A percentile compares a stretch with the other conserved stretches of the same genome.
Evolutionary conservation across 2,113 vertebrate genomes (phyloP).

Genomic region (Microcebus murinus): DNA sequence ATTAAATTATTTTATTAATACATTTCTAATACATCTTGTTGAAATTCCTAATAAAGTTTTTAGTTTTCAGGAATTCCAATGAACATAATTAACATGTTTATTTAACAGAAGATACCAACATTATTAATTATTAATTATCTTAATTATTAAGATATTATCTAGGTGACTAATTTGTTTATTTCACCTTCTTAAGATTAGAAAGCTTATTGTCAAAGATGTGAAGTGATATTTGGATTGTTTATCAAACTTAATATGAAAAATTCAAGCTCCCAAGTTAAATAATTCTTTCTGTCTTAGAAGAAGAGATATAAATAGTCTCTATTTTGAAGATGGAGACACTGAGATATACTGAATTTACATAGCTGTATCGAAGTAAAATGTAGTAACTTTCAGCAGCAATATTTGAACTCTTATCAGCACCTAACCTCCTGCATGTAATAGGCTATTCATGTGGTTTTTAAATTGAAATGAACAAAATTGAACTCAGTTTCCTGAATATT

Average conservation of each 20-base stretch:
- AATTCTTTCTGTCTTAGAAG: conserved; percentile 12
- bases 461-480: neutral
- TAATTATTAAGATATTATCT: neutral
- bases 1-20: conserved; percentile 34
- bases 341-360: neutral
- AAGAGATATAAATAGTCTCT: neutral
- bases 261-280: neutral
- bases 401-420: neutral
- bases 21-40: neutral
- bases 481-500: conserved; percentile 30
- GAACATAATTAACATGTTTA: neutral
- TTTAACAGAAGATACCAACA: neutral
- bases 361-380: neutral
- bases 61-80: conserved; percentile 22
- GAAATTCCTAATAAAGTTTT: neutral
- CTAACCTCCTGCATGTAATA: neutral
- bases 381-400: neutral
- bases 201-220: neutral
- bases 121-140: neutral
- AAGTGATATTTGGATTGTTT: neutral
- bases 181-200: neutral
- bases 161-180: conserved; percentile 13
- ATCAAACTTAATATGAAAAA: neutral
- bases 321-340: neutral
- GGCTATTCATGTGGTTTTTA: neutral